phyloP scores from a whole-genome alignment of 2,113 vertebrate genomes.

The Macrotus californicus region DNA sequence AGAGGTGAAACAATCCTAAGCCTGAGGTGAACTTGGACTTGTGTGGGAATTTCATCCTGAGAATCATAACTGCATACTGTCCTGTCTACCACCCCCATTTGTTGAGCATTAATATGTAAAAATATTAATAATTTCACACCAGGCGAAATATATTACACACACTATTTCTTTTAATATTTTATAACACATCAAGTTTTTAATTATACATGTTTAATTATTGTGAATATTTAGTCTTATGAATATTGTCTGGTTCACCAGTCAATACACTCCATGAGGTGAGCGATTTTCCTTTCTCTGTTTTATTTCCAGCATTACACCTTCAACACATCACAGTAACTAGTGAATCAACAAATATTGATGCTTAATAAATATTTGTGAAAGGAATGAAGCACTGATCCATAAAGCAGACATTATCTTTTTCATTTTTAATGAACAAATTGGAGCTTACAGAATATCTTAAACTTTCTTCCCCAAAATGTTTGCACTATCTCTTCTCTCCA shows the following conservation, averaged over 20 bases:
- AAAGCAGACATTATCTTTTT: background rate
- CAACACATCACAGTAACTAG: background rate
- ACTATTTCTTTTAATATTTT: background rate
- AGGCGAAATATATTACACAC: background rate
- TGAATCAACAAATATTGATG: background rate
- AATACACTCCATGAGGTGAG: background rate
- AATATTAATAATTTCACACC: background rate
- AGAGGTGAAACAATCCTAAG: background rate
- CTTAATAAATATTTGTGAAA: background rate
- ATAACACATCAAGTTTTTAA: background rate
- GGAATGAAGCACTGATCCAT: background rate
- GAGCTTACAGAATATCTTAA: background rate
- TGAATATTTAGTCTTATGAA: background rate
- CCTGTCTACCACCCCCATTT: background rate
- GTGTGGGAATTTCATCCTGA: background rate
- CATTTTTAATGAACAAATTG: background rate
- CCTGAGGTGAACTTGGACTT: background rate
- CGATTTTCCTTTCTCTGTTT: background rate
- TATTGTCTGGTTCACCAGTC: background rate
- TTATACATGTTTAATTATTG: background rate
- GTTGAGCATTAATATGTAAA: background rate
- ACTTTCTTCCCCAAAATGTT: background rate
- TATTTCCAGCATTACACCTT: background rate
- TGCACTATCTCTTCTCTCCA: background rate
- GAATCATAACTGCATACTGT: accelerated